These are phyloP conservation scores for Caenorhabditis sinica DNA, from an alignment of 2,888 invertebrate species.

Conservation along the genomic window DNA sequence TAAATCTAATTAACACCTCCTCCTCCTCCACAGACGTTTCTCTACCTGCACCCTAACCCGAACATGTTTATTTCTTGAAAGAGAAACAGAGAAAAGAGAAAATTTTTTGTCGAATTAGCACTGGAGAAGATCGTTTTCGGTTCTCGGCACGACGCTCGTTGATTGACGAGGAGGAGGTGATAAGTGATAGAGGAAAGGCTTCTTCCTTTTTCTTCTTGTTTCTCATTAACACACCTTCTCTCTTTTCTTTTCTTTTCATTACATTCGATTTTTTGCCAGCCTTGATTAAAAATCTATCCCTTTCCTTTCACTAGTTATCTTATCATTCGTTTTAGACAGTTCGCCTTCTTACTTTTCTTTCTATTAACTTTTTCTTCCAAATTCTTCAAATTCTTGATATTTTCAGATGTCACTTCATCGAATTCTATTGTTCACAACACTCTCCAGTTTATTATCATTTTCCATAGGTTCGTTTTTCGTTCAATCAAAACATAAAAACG, in stretches of 20 bases:
- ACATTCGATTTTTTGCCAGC: slow-evolving; percentile 45
- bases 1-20: slow-evolving; percentile 10
- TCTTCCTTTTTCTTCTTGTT: slow-evolving; percentile 46
- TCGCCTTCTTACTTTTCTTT: slow-evolving; percentile 24
- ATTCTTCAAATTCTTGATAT: not conserved
- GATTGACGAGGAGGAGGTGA: slow-evolving; percentile 56
- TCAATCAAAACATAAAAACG: slow-evolving; percentile 29
- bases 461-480: slow-evolving; percentile 44
- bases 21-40: slow-evolving; percentile 1
- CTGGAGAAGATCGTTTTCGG: slow-evolving; percentile 50
- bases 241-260: slow-evolving; percentile 22
- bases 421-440: slow-evolving; percentile 43
- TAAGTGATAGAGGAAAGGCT: slow-evolving; percentile 40
- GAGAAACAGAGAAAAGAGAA: slow-evolving; percentile 11
- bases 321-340: slow-evolving; percentile 27
- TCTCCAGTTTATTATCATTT: slow-evolving; percentile 49
- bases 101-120: slow-evolving; percentile 35
- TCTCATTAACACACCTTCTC: slow-evolving; percentile 47
- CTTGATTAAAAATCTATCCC: slow-evolving; percentile 38
- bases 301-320: slow-evolving; percentile 58
- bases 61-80: slow-evolving; percentile 40
- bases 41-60: slow-evolving; percentile 23
- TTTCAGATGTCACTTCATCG: slow-evolving; percentile 29
- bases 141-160: slow-evolving; percentile 57
- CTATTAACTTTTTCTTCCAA: not conserved